Percentiles rank a stretch among this genome's conserved stretches.
phyloP scores from a whole-genome alignment of 1,140 invertebrate species.

The Schmidtea mediterranea region DNA sequence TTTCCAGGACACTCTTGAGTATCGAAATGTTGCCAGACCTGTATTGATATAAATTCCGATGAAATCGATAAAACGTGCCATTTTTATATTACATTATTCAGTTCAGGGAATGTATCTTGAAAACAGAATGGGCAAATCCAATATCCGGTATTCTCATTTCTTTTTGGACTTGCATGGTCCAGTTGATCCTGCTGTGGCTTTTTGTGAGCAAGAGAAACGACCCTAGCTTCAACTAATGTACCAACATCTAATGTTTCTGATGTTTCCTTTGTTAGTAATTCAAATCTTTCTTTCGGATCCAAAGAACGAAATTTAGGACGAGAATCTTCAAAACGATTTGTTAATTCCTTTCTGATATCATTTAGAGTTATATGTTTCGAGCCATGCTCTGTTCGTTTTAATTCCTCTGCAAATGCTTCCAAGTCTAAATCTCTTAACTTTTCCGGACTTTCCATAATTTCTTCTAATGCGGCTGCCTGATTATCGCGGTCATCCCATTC shows the following conservation, averaged over 20 bases:
- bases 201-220: conserved; percentile 36
- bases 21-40: conserved; percentile 90
- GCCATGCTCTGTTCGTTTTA: conserved; percentile 70
- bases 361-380: conserved; percentile 90
- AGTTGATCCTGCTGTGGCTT: conserved; percentile 70
- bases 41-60: conserved; percentile 3
- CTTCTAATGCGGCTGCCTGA: conserved; percentile 75
- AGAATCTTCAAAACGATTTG: conserved; percentile 74
- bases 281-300: conserved; percentile 59
- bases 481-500: conserved; percentile 71
- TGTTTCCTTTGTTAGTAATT: conserved; percentile 79
- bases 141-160: conserved; percentile 64
- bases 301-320: conserved; percentile 48
- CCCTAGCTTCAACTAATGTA: conserved; percentile 27
- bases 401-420: conserved; percentile 87
- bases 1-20: conserved; percentile 73
- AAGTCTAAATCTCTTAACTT: conserved; percentile 80
- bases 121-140: conserved; percentile 93
- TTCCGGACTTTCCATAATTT: conserved; percentile 69
- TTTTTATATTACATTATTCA: conserved; percentile 42
- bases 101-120: conserved; percentile 71
- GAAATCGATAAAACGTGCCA: conserved; percentile 6
- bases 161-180: conserved; percentile 71
- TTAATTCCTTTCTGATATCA: conserved; percentile 80
- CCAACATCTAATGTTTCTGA: conserved; percentile 79